Evolutionary conservation across 2,888 invertebrate species (phyloP), one percentile per base, ranked within the genome.

Genomic region (Bombylius major): DNA sequence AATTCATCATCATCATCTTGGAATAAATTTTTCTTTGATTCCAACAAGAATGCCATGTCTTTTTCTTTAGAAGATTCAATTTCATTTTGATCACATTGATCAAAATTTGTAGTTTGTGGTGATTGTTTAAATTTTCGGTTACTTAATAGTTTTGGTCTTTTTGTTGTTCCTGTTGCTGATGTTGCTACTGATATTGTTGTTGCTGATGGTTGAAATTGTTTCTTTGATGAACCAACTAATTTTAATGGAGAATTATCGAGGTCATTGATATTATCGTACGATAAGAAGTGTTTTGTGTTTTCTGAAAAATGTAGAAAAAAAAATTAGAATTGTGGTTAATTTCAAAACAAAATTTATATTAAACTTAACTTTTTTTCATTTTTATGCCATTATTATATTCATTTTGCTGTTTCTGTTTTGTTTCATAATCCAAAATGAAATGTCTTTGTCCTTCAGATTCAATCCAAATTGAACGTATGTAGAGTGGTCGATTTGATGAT

Each of bases 381-480:
- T 42, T 42, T 42, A 42, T 11, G 1, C 23, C 23, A 42, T 42
- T 42, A 11, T 42, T 8, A 5, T 11, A 11, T 8, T 42, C 39
- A 42, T 42, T 42, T 5, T 14, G 12, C 5, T 45, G 62, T 61
- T 63, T 62, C 53, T 65, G 63, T 23, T 63, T 64, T 14, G 69
- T 4, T 45, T 45, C 14, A 14, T 45, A 14, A 7, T 45, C 45
- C 6, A 14, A 47, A 11, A 73, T 67, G 51, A 74, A 72, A 47
- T 67, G 67, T 42, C 68, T 67, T 58, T 65, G 65, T 6, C 67
- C 65, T 63, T 82, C 79, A 31, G 85, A 85, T 32, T 65, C 60
- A 57, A 84, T 79, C 89, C 89, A 89, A 54, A 82, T 78, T 50
- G 81, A 81, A 65, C 77, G 76, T 61, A 82, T 76, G 70, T 80